Evolutionary conservation across 2,113 vertebrate species (phyloP), one percentile per base, ranked within the genome.

Genomic region (Rhinolophus sinicus): DNA sequence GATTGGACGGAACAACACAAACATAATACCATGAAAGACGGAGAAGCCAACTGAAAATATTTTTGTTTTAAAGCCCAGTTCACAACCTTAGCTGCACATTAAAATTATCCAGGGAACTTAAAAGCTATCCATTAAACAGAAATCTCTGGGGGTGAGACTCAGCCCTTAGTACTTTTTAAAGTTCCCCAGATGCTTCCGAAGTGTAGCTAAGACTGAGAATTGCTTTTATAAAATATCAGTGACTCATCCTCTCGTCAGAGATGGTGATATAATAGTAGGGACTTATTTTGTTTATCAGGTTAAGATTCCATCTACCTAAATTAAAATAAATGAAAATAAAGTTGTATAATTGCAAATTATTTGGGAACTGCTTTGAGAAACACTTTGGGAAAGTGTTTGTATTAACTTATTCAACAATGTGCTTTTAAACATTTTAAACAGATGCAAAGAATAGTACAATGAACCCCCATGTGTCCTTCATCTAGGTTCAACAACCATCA

Each of bases 371-470:
- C 73, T 78, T 90, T 81, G 76, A 78, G 38, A 82, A 78, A 86
- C 30, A 73, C 33, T 95, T 83, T 81, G 75, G 62, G 14, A 77
- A 94, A 87, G 16, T 52, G 35, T 95, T 83, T 86, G 70, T 88
- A 72, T 80, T 35, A 75, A 76, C 24, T 88, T 84, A 60, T 78
- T 90, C 1, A 76, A 89, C 85, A 50, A 73, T 78, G 6, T 60
- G 30, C 80, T 77, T 40, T 64, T 44, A 86, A 92, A 89, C 9
- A 82, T 76, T 96, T 94, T 52, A 52, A 83, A 94, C 35, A 83
- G n/a, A 65, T 76, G 52, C 30, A 47, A 85, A 93, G 69, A 69
- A 33, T 21, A 84, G 58, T 47, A 58, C 28, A 94, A 3, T 62
- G 38, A 58, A 33, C 5, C 3, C 33, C 16, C 33, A 16, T 30